Conservation (phyloP, 2,888 invertebrate species). For the Diarsia rubi region DNA sequence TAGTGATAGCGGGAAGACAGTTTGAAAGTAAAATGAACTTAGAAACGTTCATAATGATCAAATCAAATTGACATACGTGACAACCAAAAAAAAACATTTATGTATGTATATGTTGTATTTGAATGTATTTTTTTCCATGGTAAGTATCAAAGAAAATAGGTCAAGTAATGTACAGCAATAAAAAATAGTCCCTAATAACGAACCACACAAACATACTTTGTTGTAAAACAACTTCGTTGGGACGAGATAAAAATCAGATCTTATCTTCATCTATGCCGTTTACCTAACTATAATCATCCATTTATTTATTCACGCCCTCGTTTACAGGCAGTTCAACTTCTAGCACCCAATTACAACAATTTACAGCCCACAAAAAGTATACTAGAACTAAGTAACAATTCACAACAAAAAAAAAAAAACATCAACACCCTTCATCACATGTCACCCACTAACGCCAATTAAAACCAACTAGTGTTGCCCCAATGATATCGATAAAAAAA, state of each 20-base stretch:
- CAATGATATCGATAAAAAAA: conserved; percentile 82
- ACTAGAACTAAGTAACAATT: conserved; percentile 40
- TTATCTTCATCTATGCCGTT: conserved; percentile 17
- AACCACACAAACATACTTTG: neutral
- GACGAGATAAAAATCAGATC: conserved; percentile 17
- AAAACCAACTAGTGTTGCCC: conserved; percentile 83
- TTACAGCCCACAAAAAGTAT: conserved; percentile 46
- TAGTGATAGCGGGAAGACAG: conserved; percentile 16
- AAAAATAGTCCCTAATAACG: neutral
- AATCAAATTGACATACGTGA: neutral
- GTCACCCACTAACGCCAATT: conserved; percentile 76
- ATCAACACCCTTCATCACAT: conserved; percentile 49
- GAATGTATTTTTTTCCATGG: neutral
- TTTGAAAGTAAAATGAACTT: conserved; percentile 10
- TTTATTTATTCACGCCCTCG: conserved; percentile 38
- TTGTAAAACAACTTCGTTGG: neutral
- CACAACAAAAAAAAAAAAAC: conserved; percentile 40
- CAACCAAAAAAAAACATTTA: no score
- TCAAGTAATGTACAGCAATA: neutral
- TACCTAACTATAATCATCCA: conserved; percentile 17
- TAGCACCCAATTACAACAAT: conserved; percentile 43
- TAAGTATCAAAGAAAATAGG: neutral
- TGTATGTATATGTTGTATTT: no score
- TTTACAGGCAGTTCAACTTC: conserved; percentile 6
- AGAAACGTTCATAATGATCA: neutral